These are phyloP conservation scores for Oplegnathus fasciatus DNA, from an alignment of 2,113 vertebrate genomes.

Conservation along the genomic window DNA sequence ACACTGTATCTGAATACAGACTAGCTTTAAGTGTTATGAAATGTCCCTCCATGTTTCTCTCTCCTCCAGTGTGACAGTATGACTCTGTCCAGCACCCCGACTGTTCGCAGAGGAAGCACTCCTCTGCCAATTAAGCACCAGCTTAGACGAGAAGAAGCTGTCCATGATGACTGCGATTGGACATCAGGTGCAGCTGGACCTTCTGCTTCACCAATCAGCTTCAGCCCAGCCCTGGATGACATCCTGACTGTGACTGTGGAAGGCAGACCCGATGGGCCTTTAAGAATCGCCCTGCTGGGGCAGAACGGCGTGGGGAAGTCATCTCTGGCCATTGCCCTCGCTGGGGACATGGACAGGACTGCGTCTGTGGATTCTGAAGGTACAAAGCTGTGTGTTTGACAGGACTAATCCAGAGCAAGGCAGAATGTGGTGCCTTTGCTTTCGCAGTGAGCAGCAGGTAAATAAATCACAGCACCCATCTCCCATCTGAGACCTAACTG, in stretches of 20 bases:
- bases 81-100: conserved; percentile 81
- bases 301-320: conserved; percentile 93
- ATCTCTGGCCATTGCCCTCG: conserved; percentile 87
- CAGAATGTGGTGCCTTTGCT: background rate
- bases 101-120: conserved; percentile 90
- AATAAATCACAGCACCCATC: conserved; percentile 40
- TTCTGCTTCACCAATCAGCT: conserved; percentile 78
- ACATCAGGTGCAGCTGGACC: conserved; percentile 76
- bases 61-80: conserved; percentile 76
- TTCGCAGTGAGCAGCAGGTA: conserved; percentile 28
- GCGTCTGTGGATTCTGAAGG: conserved; percentile 81
- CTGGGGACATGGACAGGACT: conserved; percentile 81
- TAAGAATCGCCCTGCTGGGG: conserved; percentile 87
- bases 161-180: conserved; percentile 91
- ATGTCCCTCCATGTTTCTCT: conserved; percentile 15
- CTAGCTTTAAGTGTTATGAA: background rate
- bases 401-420: background rate
- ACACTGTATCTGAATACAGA: background rate
- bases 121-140: conserved; percentile 92
- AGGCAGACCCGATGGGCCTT: conserved; percentile 70
- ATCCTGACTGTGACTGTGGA: conserved; percentile 68
- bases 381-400: conserved; percentile 46
- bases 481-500: conserved; percentile 55
- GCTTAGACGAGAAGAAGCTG: conserved; percentile 86
- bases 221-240: conserved; percentile 83